Evolutionary conservation across 2,113 vertebrate genomes (phyloP).

Genomic region (Bubo scandiacus): DNA sequence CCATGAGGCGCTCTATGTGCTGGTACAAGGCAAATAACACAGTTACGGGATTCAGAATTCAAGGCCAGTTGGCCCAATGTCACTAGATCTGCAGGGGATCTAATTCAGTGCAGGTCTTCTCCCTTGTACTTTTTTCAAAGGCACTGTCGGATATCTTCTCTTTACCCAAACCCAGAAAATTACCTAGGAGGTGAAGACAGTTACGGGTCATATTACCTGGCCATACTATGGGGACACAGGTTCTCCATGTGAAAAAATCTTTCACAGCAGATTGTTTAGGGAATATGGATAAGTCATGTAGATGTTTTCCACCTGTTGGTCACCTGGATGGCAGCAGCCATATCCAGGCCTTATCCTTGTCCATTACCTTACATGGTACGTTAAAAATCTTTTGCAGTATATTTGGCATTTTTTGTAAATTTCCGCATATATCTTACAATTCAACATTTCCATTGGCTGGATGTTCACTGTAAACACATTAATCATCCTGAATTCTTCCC

Average conservation of each 20-base stretch:
- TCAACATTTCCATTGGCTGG: conserved; percentile 25
- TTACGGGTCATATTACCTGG: accelerated
- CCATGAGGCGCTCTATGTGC: accelerated
- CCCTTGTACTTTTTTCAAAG: background rate
- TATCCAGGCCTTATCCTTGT: background rate
- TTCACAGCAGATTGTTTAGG: background rate
- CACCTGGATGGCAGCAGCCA: background rate
- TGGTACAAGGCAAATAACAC: background rate
- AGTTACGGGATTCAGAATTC: background rate
- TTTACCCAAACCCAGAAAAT: background rate
- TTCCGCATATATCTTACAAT: background rate
- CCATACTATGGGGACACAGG: accelerated
- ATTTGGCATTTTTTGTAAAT: background rate
- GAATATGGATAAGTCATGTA: accelerated
- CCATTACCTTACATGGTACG: background rate
- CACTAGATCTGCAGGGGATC: background rate
- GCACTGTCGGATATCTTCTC: background rate
- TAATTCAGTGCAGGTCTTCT: background rate
- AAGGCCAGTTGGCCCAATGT: background rate
- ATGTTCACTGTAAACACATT: conserved; percentile 58
- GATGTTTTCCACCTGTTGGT: background rate
- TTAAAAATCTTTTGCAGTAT: background rate
- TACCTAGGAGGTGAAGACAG: background rate
- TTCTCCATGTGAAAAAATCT: accelerated
- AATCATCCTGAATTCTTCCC: conserved; percentile 22